phyloP scores from a whole-genome alignment of 2,888 invertebrate genomes.

The Dinocampus coccinellae region DNA sequence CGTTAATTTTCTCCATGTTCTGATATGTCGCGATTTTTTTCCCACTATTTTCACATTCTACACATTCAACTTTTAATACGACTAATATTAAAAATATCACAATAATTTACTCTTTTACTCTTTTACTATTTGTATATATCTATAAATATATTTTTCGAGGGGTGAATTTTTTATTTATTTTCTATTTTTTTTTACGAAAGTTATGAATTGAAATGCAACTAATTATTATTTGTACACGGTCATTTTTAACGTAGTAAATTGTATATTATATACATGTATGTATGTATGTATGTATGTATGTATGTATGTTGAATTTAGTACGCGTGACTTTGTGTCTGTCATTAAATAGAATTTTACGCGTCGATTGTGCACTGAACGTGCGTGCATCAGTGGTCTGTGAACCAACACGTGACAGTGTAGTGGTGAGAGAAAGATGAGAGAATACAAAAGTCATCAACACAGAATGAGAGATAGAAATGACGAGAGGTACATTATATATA shows the following conservation, averaged over 20 bases:
- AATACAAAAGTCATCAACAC: background rate
- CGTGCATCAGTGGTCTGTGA: slow-evolving; percentile 6
- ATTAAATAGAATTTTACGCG: slow-evolving; percentile 53
- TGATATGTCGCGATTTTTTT: background rate
- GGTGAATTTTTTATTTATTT: slow-evolving; percentile 58
- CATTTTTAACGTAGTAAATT: background rate
- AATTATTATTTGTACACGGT: background rate
- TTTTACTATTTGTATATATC: slow-evolving; percentile 51
- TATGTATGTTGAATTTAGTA: background rate
- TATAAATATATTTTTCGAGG: slow-evolving; percentile 49
- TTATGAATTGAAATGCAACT: slow-evolving; percentile 48
- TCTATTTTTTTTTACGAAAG: no score
- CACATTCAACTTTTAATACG: background rate
- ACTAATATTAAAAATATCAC: no score
- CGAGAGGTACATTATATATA: background rate
- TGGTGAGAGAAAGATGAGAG: slow-evolving; percentile 1
- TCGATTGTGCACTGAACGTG: slow-evolving; percentile 42
- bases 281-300: background rate
- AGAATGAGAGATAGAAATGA: background rate
- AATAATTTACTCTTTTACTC: no score
- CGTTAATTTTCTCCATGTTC: slow-evolving; percentile 22
- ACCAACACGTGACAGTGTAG: slow-evolving; percentile 16
- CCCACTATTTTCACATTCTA: background rate
- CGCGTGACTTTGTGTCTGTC: slow-evolving; percentile 38
- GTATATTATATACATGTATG: background rate